A percentile compares a stretch with the other conserved stretches of the same genome.
Conservation (phyloP, 1,140 invertebrate genomes). For the Lepidostoma basale region DNA sequence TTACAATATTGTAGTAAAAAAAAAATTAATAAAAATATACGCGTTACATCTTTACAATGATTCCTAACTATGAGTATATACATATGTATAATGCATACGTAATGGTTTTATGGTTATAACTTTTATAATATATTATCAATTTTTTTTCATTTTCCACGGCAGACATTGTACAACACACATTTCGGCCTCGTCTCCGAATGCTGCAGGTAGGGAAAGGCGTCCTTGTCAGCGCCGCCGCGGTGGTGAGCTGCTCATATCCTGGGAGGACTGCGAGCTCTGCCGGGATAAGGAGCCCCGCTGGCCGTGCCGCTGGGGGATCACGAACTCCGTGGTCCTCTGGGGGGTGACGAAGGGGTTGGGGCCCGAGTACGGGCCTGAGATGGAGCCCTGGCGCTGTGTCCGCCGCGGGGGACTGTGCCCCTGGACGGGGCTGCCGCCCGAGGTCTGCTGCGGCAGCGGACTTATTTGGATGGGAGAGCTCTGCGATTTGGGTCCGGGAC, state of each 20-base stretch:
- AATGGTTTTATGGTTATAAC: no score
- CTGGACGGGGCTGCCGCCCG: slow-evolving; percentile 38
- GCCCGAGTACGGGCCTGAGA: slow-evolving; percentile 49
- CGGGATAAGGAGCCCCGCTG: slow-evolving; percentile 43
- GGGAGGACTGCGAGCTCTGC: slow-evolving; percentile 41
- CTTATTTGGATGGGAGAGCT: slow-evolving; percentile 39
- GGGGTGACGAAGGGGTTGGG: slow-evolving; percentile 55
- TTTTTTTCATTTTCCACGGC: slow-evolving; percentile 38
- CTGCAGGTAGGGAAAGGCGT: slow-evolving; percentile 35
- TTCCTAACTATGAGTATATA: no score
- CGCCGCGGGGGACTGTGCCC: slow-evolving; percentile 51
- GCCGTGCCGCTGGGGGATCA: slow-evolving; percentile 60
- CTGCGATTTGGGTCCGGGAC: background rate
- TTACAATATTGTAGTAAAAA: no score
- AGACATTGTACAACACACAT: slow-evolving; percentile 38
- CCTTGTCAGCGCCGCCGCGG: slow-evolving; percentile 41
- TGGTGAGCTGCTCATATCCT: slow-evolving; percentile 34
- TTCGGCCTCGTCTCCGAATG: slow-evolving; percentile 39
- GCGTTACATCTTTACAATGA: no score
- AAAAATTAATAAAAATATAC: no score
- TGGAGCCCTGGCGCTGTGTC: slow-evolving; percentile 50
- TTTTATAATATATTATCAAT: background rate
- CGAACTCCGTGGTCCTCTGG: slow-evolving; percentile 62
- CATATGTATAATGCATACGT: no score
- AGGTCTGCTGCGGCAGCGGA: slow-evolving; percentile 49